These are phyloP conservation scores for Sinohyriopsis cumingii DNA, from an alignment of 2,888 invertebrate species.

Conservation along the genomic window DNA sequence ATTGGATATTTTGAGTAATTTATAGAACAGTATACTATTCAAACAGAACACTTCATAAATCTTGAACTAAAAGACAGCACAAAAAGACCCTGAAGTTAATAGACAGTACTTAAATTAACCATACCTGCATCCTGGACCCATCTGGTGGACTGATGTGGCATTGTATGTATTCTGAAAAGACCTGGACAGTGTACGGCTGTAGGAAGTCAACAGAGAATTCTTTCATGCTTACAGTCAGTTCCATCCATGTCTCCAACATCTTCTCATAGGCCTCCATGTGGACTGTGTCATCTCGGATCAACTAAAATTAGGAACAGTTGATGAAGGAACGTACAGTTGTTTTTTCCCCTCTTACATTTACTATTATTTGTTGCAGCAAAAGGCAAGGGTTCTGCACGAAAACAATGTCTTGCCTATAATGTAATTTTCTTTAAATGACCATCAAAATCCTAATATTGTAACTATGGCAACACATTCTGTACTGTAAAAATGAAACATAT, in stretches of 20 bases:
- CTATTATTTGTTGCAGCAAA: too few relatives aligned
- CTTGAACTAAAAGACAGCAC: not conserved
- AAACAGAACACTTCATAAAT: not conserved
- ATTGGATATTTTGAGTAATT: too few relatives aligned
- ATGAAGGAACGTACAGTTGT: not conserved
- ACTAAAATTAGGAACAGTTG: conserved; percentile 30
- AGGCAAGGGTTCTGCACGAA: too few relatives aligned
- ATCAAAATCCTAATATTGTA: not conserved
- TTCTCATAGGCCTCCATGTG: conserved; percentile 82
- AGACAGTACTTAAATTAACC: conserved; percentile 25
- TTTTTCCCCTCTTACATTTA: not conserved
- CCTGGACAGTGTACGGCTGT: conserved; percentile 67
- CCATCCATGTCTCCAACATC: conserved; percentile 81
- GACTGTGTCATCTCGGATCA: conserved; percentile 72
- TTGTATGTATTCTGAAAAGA: conserved; percentile 87
- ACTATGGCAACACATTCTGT: not conserved
- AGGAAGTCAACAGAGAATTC: conserved; percentile 53
- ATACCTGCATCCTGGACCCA: conserved; percentile 79
- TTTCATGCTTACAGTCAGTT: conserved; percentile 74
- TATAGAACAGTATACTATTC: too few relatives aligned
- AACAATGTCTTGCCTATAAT: too few relatives aligned
- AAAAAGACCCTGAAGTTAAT: not conserved
- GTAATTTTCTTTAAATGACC: too few relatives aligned
- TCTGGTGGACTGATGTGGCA: conserved; percentile 88
- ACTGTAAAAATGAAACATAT: not conserved